phyloP scores from a whole-genome alignment of 2,888 invertebrate genomes.

The Eupithecia vulgata region DNA sequence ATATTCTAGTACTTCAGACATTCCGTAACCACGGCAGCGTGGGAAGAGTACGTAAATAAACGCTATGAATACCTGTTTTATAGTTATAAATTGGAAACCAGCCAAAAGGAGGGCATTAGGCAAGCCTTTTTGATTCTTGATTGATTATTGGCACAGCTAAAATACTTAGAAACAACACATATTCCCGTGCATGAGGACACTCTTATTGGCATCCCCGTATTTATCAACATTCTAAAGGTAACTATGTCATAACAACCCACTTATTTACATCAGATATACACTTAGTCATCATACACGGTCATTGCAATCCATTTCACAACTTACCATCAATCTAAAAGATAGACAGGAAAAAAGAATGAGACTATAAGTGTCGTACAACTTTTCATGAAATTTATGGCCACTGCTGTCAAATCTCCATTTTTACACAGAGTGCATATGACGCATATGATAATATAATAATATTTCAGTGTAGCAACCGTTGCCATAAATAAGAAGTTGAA shows the following conservation, averaged over 20 bases:
- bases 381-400: not conserved
- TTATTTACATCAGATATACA: slow-evolving; percentile 8
- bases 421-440: too few species aligned
- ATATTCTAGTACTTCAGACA: not conserved
- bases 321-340: not conserved
- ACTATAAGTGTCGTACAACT: not conserved
- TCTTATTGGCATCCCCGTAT: not conserved
- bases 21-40: not conserved
- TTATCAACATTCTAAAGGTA: not conserved
- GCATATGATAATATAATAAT: too few species aligned
- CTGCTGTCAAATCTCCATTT: too few species aligned
- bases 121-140: not conserved
- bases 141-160: not conserved
- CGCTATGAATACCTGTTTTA: not conserved
- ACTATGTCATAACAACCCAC: too few species aligned
- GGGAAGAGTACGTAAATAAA: not conserved
- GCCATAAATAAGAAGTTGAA: too few species aligned
- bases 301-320: not conserved
- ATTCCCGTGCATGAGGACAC: not conserved
- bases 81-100: not conserved
- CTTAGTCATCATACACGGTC: not conserved
- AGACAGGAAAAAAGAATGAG: not conserved
- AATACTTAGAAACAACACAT: not conserved
- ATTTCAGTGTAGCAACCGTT: too few species aligned
- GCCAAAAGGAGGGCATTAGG: not conserved